Percentiles rank a stretch among this genome's conserved stretches.
Conservation (phyloP, 53 echinoderm and acorn worm genomes). For the Mesocentrotus franciscanus region DNA sequence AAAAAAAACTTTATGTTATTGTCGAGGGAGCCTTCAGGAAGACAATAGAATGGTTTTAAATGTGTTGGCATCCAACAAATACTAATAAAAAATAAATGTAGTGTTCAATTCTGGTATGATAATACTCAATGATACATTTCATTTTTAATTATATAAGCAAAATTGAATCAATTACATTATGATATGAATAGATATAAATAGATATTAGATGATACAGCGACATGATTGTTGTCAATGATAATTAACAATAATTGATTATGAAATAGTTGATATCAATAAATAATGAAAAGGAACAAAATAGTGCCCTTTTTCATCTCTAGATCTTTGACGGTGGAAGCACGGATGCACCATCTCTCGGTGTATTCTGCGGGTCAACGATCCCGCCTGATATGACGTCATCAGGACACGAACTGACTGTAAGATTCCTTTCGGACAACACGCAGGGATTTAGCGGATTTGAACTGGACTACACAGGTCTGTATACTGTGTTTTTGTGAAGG, state of each 20-base stretch:
- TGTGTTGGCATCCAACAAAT: too few species aligned
- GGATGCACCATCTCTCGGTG: slow-evolving; percentile 12
- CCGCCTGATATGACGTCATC: slow-evolving; percentile 33
- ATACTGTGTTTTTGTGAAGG: neutral
- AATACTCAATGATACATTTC: too few species aligned
- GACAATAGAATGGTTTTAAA: too few species aligned
- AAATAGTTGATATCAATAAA: neutral
- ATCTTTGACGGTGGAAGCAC: slow-evolving; percentile 38
- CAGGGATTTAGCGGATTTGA: slow-evolving; percentile 33
- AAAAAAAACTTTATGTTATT: too few species aligned
- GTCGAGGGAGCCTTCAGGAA: too few species aligned
- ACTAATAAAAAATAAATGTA: too few species aligned
- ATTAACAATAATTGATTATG: too few species aligned
- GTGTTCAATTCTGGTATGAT: too few species aligned
- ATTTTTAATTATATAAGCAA: too few species aligned
- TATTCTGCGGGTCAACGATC: slow-evolving; percentile 3
- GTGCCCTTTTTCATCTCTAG: neutral
- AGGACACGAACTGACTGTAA: neutral
- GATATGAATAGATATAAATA: too few species aligned
- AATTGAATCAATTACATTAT: too few species aligned
- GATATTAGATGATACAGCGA: neutral
- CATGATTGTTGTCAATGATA: too few species aligned
- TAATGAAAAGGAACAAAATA: neutral
- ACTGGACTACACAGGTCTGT: slow-evolving; percentile 40
- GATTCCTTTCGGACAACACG: slow-evolving; percentile 48